Evolutionary conservation across 1,140 invertebrate species (phyloP).

Genomic region (Thereuonema tuberculata): DNA sequence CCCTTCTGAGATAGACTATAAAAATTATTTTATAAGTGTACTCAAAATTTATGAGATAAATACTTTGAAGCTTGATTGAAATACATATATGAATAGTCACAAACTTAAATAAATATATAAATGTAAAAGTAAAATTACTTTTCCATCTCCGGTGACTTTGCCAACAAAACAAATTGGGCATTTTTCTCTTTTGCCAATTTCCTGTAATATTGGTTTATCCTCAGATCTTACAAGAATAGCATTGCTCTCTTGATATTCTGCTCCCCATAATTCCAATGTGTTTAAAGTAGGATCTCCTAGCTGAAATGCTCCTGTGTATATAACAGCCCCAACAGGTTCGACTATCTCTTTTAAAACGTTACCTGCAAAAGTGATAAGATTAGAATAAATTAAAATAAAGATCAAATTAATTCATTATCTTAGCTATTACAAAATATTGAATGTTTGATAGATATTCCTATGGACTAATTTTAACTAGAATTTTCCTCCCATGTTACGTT

Average conservation of each 20-base stretch:
- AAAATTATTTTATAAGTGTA: too few species aligned
- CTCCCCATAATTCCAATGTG: conserved; percentile 89
- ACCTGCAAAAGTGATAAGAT: conserved; percentile 37
- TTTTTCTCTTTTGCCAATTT: conserved; percentile 68
- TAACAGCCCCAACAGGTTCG: conserved; percentile 81
- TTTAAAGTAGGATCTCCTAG: conserved; percentile 89
- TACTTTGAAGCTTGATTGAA: too few species aligned
- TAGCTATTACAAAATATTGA: conserved; percentile 4
- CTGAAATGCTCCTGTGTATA: conserved; percentile 73
- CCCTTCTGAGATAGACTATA: too few species aligned
- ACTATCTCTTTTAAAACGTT: conserved; percentile 95
- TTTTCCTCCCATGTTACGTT: too few species aligned
- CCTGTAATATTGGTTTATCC: conserved; percentile 47
- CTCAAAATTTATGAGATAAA: too few species aligned
- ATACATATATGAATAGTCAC: neutral
- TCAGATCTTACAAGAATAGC: conserved; percentile 60
- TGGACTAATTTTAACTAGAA: too few species aligned
- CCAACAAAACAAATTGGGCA: conserved; percentile 90
- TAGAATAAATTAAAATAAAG: neutral
- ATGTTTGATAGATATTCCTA: conserved; percentile 6
- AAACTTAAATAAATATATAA: neutral
- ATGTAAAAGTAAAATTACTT: conserved; percentile 36
- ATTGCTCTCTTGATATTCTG: conserved; percentile 95
- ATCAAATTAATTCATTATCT: neutral
- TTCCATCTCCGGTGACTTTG: conserved; percentile 71